These are phyloP conservation scores for Machimus atricapillus DNA, from an alignment of 2,888 invertebrate species.

Conservation along the genomic window DNA sequence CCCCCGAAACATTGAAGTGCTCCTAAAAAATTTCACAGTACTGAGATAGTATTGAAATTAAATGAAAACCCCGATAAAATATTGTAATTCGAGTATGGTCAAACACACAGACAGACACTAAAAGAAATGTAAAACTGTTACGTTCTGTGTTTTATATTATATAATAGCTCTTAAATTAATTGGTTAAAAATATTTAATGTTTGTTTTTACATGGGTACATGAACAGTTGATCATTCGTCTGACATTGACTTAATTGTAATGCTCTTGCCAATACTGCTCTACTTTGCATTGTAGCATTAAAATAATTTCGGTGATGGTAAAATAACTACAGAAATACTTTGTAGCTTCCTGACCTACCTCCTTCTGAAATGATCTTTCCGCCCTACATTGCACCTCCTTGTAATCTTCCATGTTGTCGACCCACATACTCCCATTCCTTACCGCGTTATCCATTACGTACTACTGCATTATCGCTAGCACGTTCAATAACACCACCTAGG, in stretches of 20 bases:
- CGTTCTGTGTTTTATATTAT: no score
- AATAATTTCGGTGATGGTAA: conserved; percentile 29
- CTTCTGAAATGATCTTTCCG: conserved; percentile 61
- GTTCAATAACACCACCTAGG: conserved; percentile 52
- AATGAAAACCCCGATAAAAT: no score
- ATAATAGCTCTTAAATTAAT: no score
- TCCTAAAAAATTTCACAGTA: no score
- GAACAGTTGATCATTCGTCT: background rate
- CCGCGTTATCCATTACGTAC: conserved; percentile 53
- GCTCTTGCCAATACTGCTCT: background rate
- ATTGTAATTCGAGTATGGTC: no score
- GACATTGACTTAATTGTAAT: background rate
- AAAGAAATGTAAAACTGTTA: no score
- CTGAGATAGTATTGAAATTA: no score
- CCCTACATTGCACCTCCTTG: conserved; percentile 61
- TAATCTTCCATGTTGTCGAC: conserved; percentile 60
- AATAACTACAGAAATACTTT: conserved; percentile 29
- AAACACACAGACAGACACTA: no score
- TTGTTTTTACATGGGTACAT: background rate
- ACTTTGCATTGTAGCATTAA: background rate
- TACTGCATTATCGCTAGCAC: conserved; percentile 54
- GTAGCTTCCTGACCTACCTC: conserved; percentile 59
- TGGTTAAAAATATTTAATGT: no score
- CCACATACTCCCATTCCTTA: conserved; percentile 53
- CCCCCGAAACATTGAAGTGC: no score